phyloP scores from a whole-genome alignment of 2,113 vertebrate genomes.

The Cettia cetti region DNA sequence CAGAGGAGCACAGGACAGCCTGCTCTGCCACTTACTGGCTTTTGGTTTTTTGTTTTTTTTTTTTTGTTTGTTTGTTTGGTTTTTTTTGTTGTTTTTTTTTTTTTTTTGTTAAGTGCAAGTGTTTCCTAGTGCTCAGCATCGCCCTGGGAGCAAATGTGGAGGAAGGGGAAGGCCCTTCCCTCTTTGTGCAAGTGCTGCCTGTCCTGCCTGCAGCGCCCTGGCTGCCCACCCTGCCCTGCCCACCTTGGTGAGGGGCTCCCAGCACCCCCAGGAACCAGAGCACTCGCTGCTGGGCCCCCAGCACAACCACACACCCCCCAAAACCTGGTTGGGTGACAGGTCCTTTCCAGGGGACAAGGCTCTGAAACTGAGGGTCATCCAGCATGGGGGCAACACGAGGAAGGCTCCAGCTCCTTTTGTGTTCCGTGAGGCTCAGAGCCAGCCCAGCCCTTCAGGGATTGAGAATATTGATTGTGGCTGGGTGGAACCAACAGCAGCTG shows the following conservation, averaged over 20 bases:
- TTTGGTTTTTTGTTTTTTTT: neutral
- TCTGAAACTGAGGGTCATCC: neutral
- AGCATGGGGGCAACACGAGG: accelerated
- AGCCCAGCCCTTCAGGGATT: neutral
- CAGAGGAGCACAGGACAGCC: neutral
- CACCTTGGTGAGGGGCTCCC: neutral
- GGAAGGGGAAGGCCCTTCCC: neutral
- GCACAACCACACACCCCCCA: neutral
- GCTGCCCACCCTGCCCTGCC: neutral
- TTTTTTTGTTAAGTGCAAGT: too few species aligned
- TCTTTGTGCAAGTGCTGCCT: accelerated
- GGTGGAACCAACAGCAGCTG: accelerated
- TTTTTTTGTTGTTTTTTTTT: too few species aligned
- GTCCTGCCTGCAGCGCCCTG: neutral
- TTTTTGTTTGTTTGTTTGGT: too few species aligned
- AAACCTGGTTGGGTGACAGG: accelerated
- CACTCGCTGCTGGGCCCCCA: accelerated
- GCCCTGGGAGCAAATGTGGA: neutral
- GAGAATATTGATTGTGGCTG: neutral
- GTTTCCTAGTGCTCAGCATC: neutral
- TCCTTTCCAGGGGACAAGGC: neutral
- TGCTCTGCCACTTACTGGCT: accelerated
- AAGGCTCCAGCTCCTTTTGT: neutral
- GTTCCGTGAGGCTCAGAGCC: neutral
- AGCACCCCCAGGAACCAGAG: neutral